phyloP scores from a whole-genome alignment of 2,797 vertebrate species.

The Melanogrammus aeglefinus region DNA sequence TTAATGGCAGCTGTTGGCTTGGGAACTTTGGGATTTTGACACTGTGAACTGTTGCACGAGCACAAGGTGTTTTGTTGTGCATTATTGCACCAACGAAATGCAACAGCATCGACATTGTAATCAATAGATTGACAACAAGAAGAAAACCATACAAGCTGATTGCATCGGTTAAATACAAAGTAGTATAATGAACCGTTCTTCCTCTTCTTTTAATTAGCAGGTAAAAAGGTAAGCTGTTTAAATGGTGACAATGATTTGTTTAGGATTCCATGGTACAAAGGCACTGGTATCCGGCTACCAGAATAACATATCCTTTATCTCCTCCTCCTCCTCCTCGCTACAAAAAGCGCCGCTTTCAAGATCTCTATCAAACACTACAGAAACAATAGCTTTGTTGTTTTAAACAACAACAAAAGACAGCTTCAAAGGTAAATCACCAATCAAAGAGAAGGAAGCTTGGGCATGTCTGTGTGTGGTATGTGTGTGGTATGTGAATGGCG shows the following conservation, averaged over 20 bases:
- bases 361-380: not conserved
- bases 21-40: not conserved
- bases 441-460: not conserved
- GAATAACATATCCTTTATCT: not conserved
- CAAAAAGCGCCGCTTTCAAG: not conserved
- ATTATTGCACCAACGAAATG: no score
- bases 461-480: not conserved
- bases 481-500: not conserved
- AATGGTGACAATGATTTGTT: not conserved
- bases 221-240: not conserved
- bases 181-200: no score
- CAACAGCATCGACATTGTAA: no score
- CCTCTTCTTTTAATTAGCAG: no score
- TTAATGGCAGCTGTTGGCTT: conserved; percentile 29
- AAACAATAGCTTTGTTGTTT: not conserved
- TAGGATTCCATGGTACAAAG: not conserved
- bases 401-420: not conserved
- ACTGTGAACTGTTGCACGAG: not conserved
- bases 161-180: no score
- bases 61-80: not conserved
- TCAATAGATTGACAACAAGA: no score
- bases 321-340: not conserved
- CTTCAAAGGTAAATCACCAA: not conserved
- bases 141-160: no score
- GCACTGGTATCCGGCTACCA: not conserved